Percentiles rank a stretch among this genome's conserved stretches.
phyloP scores from a whole-genome alignment of 2,113 vertebrate species.

The Megaceryle maxima region DNA sequence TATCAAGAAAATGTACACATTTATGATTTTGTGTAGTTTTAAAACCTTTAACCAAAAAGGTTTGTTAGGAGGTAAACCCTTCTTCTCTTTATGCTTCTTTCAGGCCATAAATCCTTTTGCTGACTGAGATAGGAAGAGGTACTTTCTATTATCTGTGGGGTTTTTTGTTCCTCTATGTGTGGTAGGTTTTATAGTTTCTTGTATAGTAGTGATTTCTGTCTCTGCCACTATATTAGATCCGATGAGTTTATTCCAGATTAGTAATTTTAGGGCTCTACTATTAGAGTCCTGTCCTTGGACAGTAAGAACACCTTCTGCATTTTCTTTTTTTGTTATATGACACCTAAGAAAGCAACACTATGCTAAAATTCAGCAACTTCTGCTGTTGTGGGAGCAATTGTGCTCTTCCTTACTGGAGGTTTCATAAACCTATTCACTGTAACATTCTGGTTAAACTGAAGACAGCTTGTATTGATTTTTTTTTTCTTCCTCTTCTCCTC shows the following conservation, averaged over 20 bases:
- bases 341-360: conserved; percentile 15
- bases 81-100: background rate
- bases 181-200: background rate
- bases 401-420: conserved; percentile 29
- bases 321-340: conserved; percentile 29
- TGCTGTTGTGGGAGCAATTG: conserved; percentile 52
- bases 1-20: background rate
- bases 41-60: background rate
- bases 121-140: background rate
- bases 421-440: conserved; percentile 62
- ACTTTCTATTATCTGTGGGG: background rate
- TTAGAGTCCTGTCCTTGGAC: background rate
- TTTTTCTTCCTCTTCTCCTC: background rate
- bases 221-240: background rate
- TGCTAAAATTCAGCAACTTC: conserved; percentile 56
- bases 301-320: background rate
- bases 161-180: background rate
- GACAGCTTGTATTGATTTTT: conserved; percentile 62
- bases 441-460: conserved; percentile 64
- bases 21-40: background rate
- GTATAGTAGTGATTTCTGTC: background rate
- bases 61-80: background rate
- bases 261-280: conserved; percentile 6
- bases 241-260: conserved; percentile 26
- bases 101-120: background rate